Percentiles rank a stretch among this genome's conserved stretches.
These are phyloP conservation scores for Dolichotis patagonum DNA, from an alignment of 2,113 vertebrate species.

Conservation along the genomic window DNA sequence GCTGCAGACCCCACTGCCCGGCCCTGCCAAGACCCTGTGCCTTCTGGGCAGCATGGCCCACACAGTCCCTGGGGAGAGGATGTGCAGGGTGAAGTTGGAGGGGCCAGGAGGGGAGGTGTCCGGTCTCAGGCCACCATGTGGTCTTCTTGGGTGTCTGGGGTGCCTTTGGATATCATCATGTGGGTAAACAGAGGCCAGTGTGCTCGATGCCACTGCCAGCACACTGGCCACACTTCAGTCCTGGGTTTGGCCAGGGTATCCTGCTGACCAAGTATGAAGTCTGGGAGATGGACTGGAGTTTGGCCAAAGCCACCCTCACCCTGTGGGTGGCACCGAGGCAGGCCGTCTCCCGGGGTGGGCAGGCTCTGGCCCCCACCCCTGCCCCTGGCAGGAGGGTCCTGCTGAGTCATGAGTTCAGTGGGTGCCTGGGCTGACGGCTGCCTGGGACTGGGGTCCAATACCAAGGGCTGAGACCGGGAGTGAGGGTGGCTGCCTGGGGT, in stretches of 20 bases:
- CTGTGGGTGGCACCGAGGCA: rapidly evolving
- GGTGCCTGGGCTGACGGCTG: background rate
- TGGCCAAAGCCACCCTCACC: rapidly evolving
- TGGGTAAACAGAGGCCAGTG: background rate
- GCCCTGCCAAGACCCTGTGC: background rate
- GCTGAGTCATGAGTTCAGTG: rapidly evolving
- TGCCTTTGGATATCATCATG: background rate
- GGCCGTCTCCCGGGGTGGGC: background rate
- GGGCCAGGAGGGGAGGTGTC: rapidly evolving
- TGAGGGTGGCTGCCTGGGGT: background rate
- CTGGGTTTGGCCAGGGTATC: background rate
- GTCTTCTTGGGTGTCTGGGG: background rate
- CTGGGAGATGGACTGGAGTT: background rate
- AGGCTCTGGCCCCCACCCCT: background rate
- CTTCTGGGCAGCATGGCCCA: rapidly evolving
- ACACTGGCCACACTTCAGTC: rapidly evolving
- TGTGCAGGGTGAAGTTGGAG: rapidly evolving
- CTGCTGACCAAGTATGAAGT: background rate
- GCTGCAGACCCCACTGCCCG: background rate
- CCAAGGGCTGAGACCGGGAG: background rate
- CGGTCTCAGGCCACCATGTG: background rate
- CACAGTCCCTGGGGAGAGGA: rapidly evolving
- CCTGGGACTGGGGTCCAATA: background rate
- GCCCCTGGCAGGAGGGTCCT: background rate
- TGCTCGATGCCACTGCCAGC: background rate